Evolutionary conservation across 2,888 invertebrate species (phyloP).

Genomic region (Fissipunctia ypsillon): DNA sequence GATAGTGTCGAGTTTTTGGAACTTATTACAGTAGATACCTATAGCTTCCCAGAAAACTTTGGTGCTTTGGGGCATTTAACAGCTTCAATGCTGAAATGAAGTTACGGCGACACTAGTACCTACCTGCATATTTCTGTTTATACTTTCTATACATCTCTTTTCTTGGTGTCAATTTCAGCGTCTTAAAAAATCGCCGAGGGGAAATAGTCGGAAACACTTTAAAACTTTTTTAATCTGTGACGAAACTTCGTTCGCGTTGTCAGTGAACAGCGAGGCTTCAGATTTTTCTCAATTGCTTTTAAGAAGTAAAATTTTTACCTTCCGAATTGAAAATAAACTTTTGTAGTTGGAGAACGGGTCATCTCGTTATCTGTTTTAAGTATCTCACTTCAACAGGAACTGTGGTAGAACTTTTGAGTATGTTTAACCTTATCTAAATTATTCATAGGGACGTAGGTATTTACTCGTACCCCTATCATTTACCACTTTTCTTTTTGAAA

Average conservation of each 20-base stretch:
- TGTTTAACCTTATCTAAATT: constrained; percentile 22
- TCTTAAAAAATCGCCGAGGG: constrained; percentile 55
- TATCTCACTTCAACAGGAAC: constrained; percentile 62
- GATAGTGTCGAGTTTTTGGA: constrained; percentile 41
- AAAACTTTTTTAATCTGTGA: constrained; percentile 80
- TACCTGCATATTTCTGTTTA: constrained; percentile 32
- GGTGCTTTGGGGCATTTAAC: constrained; percentile 42
- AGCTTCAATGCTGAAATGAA: constrained; percentile 56
- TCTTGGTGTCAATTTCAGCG: constrained; percentile 23
- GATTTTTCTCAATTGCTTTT: constrained; percentile 74
- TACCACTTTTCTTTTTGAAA: constrained; percentile 20
- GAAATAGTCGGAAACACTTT: constrained; percentile 72
- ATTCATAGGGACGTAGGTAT: background rate
- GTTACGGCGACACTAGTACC: constrained; percentile 17
- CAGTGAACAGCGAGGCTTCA: constrained; percentile 67
- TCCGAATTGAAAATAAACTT: constrained; percentile 71
- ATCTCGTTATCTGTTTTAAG: constrained; percentile 69
- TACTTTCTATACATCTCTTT: constrained; percentile 45
- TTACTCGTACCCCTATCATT: background rate
- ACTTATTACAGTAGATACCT: constrained; percentile 56
- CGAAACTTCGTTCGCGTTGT: constrained; percentile 71
- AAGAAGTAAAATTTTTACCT: constrained; percentile 74
- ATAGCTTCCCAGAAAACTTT: constrained; percentile 47
- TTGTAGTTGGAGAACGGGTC: constrained; percentile 64
- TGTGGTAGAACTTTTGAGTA: constrained; percentile 34